phyloP scores from a whole-genome alignment of 2,888 invertebrate species.

The Amiota communis region DNA sequence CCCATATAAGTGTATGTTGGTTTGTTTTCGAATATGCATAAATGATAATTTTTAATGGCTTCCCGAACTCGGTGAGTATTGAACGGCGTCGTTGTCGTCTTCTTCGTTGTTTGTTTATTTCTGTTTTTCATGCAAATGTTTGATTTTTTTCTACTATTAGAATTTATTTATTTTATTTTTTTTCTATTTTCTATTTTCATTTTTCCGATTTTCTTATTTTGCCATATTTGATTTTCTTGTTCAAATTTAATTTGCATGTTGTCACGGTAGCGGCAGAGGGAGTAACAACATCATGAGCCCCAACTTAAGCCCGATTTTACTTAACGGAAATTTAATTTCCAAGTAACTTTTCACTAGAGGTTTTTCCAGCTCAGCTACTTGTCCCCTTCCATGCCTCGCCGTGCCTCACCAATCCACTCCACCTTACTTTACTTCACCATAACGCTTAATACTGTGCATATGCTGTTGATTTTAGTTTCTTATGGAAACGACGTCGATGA shows the following conservation, averaged over 20 bases:
- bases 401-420: too few relatives aligned
- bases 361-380: slow-evolving; percentile 17
- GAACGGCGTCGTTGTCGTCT: too few relatives aligned
- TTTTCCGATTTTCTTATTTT: slow-evolving; percentile 52
- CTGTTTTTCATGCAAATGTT: slow-evolving; percentile 31
- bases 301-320: slow-evolving; percentile 27
- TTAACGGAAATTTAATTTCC: slow-evolving; percentile 67
- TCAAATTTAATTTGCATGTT: slow-evolving; percentile 61
- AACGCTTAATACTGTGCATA: slow-evolving; percentile 51
- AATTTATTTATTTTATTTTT: neutral
- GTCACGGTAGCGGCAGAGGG: slow-evolving; percentile 29
- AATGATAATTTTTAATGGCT: slow-evolving; percentile 70
- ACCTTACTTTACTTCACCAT: neutral
- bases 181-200: neutral
- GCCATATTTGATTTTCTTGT: slow-evolving; percentile 55
- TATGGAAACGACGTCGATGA: neutral
- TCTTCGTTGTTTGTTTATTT: slow-evolving; percentile 57
- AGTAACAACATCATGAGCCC: too few relatives aligned
- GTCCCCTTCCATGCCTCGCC: neutral
- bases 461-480: slow-evolving; percentile 40
- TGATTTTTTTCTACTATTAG: neutral
- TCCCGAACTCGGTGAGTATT: slow-evolving; percentile 51
- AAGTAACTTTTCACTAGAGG: slow-evolving; percentile 48
- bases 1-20: neutral
- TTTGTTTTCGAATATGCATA: slow-evolving; percentile 60